phyloP scores from a whole-genome alignment of 2,113 vertebrate species.

The Boleophthalmus pectinirostris region DNA sequence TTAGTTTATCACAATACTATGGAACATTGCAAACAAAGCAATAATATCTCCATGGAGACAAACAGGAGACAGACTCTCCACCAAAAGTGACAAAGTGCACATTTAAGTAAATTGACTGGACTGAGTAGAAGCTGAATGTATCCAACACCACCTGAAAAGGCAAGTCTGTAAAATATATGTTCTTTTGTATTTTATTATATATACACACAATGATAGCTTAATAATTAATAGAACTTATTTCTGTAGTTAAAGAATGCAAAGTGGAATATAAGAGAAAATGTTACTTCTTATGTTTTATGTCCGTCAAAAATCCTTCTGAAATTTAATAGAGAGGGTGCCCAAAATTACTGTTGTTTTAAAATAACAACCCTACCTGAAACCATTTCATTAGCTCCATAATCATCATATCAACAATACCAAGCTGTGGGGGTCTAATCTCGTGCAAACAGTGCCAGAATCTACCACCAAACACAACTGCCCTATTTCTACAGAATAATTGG shows the following conservation, averaged over 20 bases:
- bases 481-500: slow-evolving; percentile 76
- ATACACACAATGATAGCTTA: too few species aligned
- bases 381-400: slow-evolving; percentile 65
- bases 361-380: slow-evolving; percentile 59
- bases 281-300: neutral
- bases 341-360: slow-evolving; percentile 19
- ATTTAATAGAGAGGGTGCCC: neutral
- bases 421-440: slow-evolving; percentile 51
- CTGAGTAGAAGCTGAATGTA: too few species aligned
- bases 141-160: too few species aligned
- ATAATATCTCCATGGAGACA: too few species aligned
- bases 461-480: slow-evolving; percentile 63
- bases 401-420: slow-evolving; percentile 62
- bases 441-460: slow-evolving; percentile 72
- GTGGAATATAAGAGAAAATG: neutral
- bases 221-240: too few species aligned
- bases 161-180: too few species aligned
- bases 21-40: too few species aligned
- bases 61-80: too few species aligned
- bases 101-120: too few species aligned
- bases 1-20: too few species aligned
- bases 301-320: neutral
- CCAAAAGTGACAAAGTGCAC: too few species aligned
- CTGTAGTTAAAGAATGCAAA: neutral
- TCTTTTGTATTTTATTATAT: too few species aligned